Percentiles rank a stretch among this genome's conserved stretches.
Conservation (phyloP, 2,888 invertebrate genomes). For the Chloroclysta siterata region DNA sequence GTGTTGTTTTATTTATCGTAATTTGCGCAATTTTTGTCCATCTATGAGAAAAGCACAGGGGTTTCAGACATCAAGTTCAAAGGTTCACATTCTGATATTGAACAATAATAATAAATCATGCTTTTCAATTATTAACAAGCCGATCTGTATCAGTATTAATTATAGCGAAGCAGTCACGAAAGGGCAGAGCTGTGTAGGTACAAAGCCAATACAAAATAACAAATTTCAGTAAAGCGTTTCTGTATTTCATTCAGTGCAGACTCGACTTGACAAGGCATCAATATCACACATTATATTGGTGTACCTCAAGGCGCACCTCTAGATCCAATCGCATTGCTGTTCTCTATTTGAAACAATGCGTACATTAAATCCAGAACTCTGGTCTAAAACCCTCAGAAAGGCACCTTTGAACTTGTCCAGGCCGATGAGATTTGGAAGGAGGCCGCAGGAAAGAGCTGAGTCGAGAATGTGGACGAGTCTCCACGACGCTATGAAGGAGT, state of each 20-base stretch:
- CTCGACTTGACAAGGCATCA: neutral
- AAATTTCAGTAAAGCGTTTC: neutral
- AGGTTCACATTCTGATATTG: conserved; percentile 1
- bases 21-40: neutral
- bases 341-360: conserved; percentile 23
- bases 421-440: conserved; percentile 16
- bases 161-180: conserved; percentile 18
- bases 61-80: neutral
- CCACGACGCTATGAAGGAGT: conserved; percentile 22
- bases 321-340: neutral
- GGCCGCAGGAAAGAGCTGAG: neutral
- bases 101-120: no score
- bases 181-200: conserved; percentile 1
- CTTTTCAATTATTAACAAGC: conserved; percentile 9
- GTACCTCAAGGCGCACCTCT: neutral
- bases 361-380: conserved; percentile 25
- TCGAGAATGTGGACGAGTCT: conserved; percentile 10
- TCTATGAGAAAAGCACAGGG: neutral
- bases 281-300: neutral
- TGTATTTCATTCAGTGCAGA: neutral
- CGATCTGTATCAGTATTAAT: conserved; percentile 12
- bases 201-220: neutral
- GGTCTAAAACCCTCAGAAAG: conserved; percentile 10
- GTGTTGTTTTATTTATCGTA: no score
- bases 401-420: conserved; percentile 7